Evolutionary conservation across 2,888 invertebrate genomes (phyloP).

Genomic region (Metellina segmentata): DNA sequence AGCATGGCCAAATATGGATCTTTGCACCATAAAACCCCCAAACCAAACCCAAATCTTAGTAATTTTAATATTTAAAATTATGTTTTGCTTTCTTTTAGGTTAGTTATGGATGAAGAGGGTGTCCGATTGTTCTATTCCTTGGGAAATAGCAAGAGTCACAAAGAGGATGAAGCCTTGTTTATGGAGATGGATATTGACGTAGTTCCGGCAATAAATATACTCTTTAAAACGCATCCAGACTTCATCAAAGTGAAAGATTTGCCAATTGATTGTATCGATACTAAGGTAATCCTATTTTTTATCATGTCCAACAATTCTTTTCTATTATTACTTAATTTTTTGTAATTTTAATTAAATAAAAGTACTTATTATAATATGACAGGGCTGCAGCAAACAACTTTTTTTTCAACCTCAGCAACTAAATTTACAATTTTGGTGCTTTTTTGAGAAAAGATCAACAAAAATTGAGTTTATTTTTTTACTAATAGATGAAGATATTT

Average conservation of each 20-base stretch:
- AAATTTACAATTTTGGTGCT: too few species aligned
- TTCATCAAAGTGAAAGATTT: slow-evolving; percentile 88
- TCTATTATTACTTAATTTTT: neutral
- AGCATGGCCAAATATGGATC: too few species aligned
- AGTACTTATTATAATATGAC: too few species aligned
- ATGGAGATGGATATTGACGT: slow-evolving; percentile 87
- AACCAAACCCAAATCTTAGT: too few species aligned
- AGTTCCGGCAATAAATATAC: slow-evolving; percentile 86
- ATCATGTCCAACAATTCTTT: neutral
- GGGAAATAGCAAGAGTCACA: slow-evolving; percentile 93
- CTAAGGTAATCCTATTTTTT: slow-evolving; percentile 83
- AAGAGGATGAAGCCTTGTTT: slow-evolving; percentile 87
- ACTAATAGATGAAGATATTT: too few species aligned
- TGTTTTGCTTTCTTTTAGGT: slow-evolving; percentile 27
- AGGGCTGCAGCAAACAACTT: too few species aligned
- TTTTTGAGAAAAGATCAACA: too few species aligned
- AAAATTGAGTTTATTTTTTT: too few species aligned
- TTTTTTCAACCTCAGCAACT: too few species aligned
- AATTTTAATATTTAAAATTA: neutral
- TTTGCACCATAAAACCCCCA: too few species aligned
- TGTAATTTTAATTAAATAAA: too few species aligned
- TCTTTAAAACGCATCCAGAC: slow-evolving; percentile 89
- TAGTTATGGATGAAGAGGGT: slow-evolving; percentile 85
- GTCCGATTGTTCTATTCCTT: slow-evolving; percentile 89
- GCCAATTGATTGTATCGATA: slow-evolving; percentile 85